phyloP scores from a whole-genome alignment of 2,797 vertebrate genomes.

The Tapirus indicus region DNA sequence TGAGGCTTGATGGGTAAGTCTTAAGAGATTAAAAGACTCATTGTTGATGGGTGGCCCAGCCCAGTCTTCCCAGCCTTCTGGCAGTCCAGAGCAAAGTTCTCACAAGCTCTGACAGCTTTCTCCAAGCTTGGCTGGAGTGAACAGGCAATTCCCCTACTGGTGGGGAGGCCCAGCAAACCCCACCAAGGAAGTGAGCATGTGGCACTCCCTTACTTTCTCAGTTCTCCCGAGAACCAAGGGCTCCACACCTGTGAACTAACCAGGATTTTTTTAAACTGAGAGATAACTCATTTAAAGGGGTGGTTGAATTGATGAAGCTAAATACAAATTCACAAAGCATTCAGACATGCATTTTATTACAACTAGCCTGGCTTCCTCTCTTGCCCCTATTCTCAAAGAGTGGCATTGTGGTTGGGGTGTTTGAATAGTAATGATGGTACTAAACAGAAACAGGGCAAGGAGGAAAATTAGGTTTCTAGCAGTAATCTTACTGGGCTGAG shows the following conservation, averaged over 20 bases:
- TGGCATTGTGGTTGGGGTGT: neutral
- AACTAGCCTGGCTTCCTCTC: neutral
- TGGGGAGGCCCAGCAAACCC: neutral
- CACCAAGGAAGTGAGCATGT: neutral
- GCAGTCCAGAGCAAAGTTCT: neutral
- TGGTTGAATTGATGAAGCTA: neutral
- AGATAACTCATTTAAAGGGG: neutral
- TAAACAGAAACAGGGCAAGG: constrained; percentile 12
- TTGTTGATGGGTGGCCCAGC: no score
- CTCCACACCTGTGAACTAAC: neutral
- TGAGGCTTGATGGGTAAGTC: constrained; percentile 29
- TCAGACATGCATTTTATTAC: neutral
- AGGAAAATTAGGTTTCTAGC: neutral
- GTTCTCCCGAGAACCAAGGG: neutral
- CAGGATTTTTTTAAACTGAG: neutral
- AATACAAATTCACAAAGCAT: constrained; percentile 6
- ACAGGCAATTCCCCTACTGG: neutral
- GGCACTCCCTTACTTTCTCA: neutral
- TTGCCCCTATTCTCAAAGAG: neutral
- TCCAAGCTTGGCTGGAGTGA: neutral
- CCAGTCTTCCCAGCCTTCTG: neutral
- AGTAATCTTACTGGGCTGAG: neutral
- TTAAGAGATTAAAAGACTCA: neutral
- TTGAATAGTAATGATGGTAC: neutral
- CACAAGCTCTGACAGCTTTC: neutral